A percentile compares a stretch with the other conserved stretches of the same genome.
These are phyloP conservation scores for Ariolimax columbianus DNA, from an alignment of 2,888 invertebrate species.

Conservation along the genomic window DNA sequence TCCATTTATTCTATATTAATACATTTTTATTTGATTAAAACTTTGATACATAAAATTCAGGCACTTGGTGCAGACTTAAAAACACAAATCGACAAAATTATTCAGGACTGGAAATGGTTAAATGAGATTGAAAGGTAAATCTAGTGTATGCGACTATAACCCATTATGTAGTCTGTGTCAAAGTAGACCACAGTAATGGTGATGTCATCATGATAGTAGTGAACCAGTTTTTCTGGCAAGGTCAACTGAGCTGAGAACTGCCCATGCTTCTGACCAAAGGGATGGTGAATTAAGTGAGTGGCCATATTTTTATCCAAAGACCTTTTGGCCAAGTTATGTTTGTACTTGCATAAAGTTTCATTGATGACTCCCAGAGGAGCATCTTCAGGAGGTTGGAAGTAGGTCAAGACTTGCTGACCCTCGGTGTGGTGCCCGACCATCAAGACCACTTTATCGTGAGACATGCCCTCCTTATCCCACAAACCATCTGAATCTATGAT, in stretches of 20 bases:
- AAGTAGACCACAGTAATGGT: constrained; percentile 96
- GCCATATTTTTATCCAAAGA: constrained; percentile 95
- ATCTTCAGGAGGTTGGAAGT: constrained; percentile 85
- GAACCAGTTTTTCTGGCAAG: constrained; percentile 89
- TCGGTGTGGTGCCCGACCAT: constrained; percentile 96
- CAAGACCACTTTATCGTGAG: constrained; percentile 88
- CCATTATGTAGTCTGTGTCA: constrained; percentile 81
- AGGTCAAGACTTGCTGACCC: constrained; percentile 86
- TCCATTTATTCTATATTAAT: too few species aligned
- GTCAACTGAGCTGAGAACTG: constrained; percentile 91
- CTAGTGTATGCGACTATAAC: constrained; percentile 43
- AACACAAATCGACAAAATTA: too few species aligned
- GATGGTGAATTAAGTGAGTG: constrained; percentile 95
- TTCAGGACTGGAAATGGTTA: too few species aligned
- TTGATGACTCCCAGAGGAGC: constrained; percentile 67
- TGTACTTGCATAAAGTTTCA: constrained; percentile 82
- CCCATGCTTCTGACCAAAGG: constrained; percentile 93
- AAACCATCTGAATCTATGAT: constrained; percentile 96
- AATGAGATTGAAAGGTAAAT: neutral
- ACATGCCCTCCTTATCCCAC: constrained; percentile 89
- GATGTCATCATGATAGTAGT: constrained; percentile 96
- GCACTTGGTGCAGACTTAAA: too few species aligned
- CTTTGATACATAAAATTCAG: too few species aligned
- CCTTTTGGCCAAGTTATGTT: constrained; percentile 86
- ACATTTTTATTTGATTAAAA: neutral